A percentile compares a stretch with the other conserved stretches of the same genome.
These are phyloP conservation scores for Amblyteles armatorius DNA, from an alignment of 2,888 invertebrate genomes.

Conservation along the genomic window DNA sequence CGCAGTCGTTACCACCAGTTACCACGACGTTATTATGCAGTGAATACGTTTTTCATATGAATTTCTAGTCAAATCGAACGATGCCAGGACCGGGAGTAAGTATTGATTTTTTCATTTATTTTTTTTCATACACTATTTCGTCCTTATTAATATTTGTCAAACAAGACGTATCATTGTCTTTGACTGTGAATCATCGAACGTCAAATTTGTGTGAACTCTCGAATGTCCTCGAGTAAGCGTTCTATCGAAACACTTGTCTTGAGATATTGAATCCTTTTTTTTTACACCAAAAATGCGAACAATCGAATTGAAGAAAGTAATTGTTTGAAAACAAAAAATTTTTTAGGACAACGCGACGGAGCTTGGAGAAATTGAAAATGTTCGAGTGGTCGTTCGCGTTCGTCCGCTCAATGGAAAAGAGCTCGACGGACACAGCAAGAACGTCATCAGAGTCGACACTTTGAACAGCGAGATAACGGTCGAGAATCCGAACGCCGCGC, in stretches of 20 bases:
- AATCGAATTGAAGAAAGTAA: neutral
- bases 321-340: conserved; percentile 3
- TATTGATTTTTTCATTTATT: conserved; percentile 50
- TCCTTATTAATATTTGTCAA: neutral
- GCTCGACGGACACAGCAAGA: conserved; percentile 89
- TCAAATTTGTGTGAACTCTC: neutral
- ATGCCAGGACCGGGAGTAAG: conserved; percentile 78
- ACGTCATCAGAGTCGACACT: conserved; percentile 91
- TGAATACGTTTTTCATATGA: conserved; percentile 63
- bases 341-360: conserved; percentile 85
- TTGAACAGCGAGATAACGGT: conserved; percentile 92
- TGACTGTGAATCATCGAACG: neutral
- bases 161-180: neutral
- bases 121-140: conserved; percentile 12
- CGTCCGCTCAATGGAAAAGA: conserved; percentile 97
- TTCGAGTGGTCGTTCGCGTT: conserved; percentile 97
- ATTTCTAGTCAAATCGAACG: conserved; percentile 46
- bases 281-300: neutral
- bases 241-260: neutral
- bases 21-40: conserved; percentile 58
- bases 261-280: neutral
- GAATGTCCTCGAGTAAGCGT: neutral
- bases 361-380: conserved; percentile 94
- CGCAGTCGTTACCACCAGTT: conserved; percentile 12
- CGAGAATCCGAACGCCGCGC: conserved; percentile 89